Evolutionary conservation across 2,113 vertebrate species (phyloP).

Genomic region (Albula glossodonta): DNA sequence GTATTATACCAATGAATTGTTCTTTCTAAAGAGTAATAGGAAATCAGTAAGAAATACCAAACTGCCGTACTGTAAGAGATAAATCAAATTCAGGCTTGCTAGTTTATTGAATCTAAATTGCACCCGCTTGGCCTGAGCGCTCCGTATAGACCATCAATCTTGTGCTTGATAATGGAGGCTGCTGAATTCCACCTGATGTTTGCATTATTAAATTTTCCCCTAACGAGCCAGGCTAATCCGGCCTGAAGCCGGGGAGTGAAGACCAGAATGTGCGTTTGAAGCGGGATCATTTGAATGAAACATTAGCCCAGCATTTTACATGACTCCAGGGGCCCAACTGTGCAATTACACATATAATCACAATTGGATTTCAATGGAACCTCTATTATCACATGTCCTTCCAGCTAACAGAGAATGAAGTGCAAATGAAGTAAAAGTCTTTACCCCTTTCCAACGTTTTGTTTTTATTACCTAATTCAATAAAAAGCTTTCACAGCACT

Average conservation of each 20-base stretch:
- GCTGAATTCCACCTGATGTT: slow-evolving; percentile 97
- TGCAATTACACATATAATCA: slow-evolving; percentile 92
- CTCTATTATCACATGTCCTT: slow-evolving; percentile 77
- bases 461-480: slow-evolving; percentile 83
- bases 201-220: slow-evolving; percentile 96
- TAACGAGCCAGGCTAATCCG: slow-evolving; percentile 98
- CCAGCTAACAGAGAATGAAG: slow-evolving; percentile 81
- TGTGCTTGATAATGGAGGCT: slow-evolving; percentile 88
- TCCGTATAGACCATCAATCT: slow-evolving; percentile 92
- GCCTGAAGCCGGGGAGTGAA: slow-evolving; percentile 85
- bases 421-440: slow-evolving; percentile 90
- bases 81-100: slow-evolving; percentile 89
- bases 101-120: slow-evolving; percentile 99
- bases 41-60: slow-evolving; percentile 80
- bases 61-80: slow-evolving; percentile 84
- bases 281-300: slow-evolving; percentile 83
- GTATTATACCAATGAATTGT: slow-evolving; percentile 81
- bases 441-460: slow-evolving; percentile 70
- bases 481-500: slow-evolving; percentile 74
- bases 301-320: slow-evolving; percentile 85
- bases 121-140: slow-evolving; percentile 83
- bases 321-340: slow-evolving; percentile 84
- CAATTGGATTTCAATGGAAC: slow-evolving; percentile 87
- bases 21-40: slow-evolving; percentile 62
- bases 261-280: slow-evolving; percentile 71